Conservation (phyloP, 2,797 vertebrate genomes). For the Urosaurus nigricauda region DNA sequence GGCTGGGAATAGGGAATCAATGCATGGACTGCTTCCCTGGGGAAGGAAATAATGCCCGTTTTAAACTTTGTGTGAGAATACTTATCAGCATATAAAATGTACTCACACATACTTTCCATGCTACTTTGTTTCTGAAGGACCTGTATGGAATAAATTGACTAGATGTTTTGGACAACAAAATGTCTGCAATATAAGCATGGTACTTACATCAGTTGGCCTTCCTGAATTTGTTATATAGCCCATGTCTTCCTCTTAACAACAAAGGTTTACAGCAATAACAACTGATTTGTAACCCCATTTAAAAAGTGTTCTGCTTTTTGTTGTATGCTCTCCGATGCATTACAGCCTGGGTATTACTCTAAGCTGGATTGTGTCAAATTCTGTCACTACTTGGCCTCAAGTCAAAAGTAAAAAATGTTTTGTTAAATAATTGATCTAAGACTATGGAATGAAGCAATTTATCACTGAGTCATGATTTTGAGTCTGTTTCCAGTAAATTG, state of each 20-base stretch:
- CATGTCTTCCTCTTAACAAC: slow-evolving; percentile 49
- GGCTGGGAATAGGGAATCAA: background rate
- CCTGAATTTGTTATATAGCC: slow-evolving; percentile 35
- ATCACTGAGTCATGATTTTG: slow-evolving; percentile 67
- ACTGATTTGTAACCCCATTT: slow-evolving; percentile 55
- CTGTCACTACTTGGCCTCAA: slow-evolving; percentile 37
- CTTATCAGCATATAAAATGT: background rate
- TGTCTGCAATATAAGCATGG: slow-evolving; percentile 20
- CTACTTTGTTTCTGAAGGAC: background rate
- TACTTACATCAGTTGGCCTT: slow-evolving; percentile 49
- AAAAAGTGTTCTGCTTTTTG: slow-evolving; percentile 46
- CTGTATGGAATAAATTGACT: background rate
- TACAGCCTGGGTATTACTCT: slow-evolving; percentile 54
- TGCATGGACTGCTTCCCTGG: background rate
- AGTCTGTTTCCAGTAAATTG: slow-evolving; percentile 67
- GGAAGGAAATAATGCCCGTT: background rate
- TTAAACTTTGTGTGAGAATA: background rate
- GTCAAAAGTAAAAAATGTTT: slow-evolving; percentile 59
- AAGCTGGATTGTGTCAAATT: slow-evolving; percentile 57
- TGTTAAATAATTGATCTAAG: slow-evolving; percentile 64
- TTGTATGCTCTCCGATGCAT: slow-evolving; percentile 47
- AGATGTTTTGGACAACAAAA: background rate
- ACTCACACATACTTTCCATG: background rate
- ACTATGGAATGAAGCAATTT: slow-evolving; percentile 58
- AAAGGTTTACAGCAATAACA: slow-evolving; percentile 60